These are phyloP conservation scores for Conus canariensis DNA, from an alignment of 2,888 invertebrate genomes.

Conservation along the genomic window DNA sequence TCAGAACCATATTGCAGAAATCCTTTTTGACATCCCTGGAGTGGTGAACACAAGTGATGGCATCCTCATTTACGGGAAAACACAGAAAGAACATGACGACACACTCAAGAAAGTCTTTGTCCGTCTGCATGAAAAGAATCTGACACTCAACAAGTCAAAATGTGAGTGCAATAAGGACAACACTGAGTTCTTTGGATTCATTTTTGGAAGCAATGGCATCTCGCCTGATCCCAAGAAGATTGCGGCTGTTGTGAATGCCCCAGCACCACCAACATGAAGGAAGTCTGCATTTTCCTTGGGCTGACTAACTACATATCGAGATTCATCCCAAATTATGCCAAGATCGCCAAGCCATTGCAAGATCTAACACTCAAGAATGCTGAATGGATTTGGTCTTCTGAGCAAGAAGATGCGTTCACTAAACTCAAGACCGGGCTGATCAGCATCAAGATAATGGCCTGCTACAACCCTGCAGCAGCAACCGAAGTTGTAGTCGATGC, in stretches of 20 bases:
- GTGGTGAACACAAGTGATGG: slow-evolving; percentile 63
- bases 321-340: neutral
- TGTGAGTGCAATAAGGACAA: neutral
- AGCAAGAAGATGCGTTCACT: slow-evolving; percentile 48
- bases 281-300: neutral
- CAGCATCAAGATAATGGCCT: slow-evolving; percentile 50
- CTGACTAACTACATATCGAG: neutral
- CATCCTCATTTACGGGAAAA: slow-evolving; percentile 50
- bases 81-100: slow-evolving; percentile 26
- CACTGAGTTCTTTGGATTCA: neutral
- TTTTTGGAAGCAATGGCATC: neutral
- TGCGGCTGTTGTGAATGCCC: neutral
- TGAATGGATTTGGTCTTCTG: slow-evolving; percentile 48
- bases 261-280: neutral
- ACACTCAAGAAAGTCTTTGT: neutral
- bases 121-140: neutral
- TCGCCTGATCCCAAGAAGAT: neutral
- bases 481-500: slow-evolving; percentile 39
- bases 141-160: neutral
- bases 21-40: slow-evolving; percentile 71
- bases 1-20: slow-evolving; percentile 76
- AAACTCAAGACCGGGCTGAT: slow-evolving; percentile 49
- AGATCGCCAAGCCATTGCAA: neutral
- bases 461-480: slow-evolving; percentile 55
- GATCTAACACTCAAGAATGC: slow-evolving; percentile 28